Evolutionary conservation across 2,113 vertebrate genomes (phyloP), one percentile per base, ranked within the genome.

Genomic region (Myotis davidii): DNA sequence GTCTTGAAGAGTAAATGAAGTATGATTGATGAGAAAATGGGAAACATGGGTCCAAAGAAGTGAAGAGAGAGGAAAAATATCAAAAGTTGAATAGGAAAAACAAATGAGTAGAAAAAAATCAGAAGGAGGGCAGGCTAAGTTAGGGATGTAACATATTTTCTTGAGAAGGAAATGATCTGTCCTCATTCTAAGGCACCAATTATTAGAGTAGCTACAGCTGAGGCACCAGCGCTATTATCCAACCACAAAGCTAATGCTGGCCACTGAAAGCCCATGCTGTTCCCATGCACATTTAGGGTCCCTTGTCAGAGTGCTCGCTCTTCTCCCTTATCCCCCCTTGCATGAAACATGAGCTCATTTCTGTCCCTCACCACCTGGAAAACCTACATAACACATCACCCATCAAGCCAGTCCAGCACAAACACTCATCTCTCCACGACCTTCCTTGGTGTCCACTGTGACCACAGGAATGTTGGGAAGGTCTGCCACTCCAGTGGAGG

Each of bases 211-310:
- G 0, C 45, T 84, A 52, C 59, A 18, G 12, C 14, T 25, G 37
- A 72, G 5, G 45, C 27, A 37, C 32, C 27, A 59, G 91, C 67
- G 34, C 2, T 29, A 6, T 39, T 50, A 18, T 56, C 67, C 4
- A 52, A 65, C 29, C 50, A 29, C 11, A 1, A 6, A 50, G 21
- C 6, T 37, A 4, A 25, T 64, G 17, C 16, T 67, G 56, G n/a
- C 9, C 10, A 6, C n/a, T 23, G 14, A 25, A 37, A 67, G 29
- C 13, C 8, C 27, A 5, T 5, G n/a, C 12, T 25, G 2, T 25
- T 86, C 29, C 32, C 27, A 2, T 8, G 13, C 11, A 2, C 1
- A 3, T 17, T 11, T 4, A 11, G 9, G 16, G 16, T 8, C 25
- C 27, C 20, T 34, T 9, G 2, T n/a, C 50, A 42, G 32, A 84